These are phyloP conservation scores for Portunus trituberculatus DNA, from an alignment of 1,140 invertebrate species.

Conservation along the genomic window DNA sequence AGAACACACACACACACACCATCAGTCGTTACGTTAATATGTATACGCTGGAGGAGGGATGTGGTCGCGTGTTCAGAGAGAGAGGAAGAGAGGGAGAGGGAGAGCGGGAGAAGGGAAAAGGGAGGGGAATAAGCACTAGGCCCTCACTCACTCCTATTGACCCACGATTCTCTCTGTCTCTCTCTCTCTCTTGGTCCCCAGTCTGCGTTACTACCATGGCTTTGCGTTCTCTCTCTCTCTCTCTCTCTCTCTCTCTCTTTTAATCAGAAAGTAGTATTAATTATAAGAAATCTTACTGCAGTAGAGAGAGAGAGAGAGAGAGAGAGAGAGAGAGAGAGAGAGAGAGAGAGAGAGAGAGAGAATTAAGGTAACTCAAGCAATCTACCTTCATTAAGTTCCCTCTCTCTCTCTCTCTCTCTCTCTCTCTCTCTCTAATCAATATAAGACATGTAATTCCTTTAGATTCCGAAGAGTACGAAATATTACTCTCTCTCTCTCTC, in stretches of 20 bases:
- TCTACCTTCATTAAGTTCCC: neutral
- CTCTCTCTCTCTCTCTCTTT: neutral
- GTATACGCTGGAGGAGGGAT: neutral
- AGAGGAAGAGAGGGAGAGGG: neutral
- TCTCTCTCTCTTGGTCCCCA: too few species aligned
- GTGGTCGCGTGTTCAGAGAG: neutral
- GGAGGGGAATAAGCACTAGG: neutral
- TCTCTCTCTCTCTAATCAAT: neutral
- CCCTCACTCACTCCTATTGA: slow-evolving; percentile 11
- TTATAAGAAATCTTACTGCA: neutral
- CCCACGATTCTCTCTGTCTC: neutral
- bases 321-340: slow-evolving; percentile 49
- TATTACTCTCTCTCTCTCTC: neutral
- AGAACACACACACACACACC: neutral
- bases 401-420: slow-evolving; percentile 5
- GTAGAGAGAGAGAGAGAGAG: slow-evolving; percentile 35
- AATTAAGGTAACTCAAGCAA: too few species aligned
- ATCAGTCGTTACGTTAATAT: neutral
- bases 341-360: slow-evolving; percentile 42
- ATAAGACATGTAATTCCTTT: neutral
- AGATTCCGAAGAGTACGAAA: neutral
- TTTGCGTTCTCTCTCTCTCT: neutral
- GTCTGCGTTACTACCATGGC: too few species aligned
- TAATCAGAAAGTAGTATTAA: too few species aligned
- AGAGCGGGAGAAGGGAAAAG: neutral